Evolutionary conservation across 2,888 invertebrate species (phyloP).

Genomic region (Diogma glabrata): DNA sequence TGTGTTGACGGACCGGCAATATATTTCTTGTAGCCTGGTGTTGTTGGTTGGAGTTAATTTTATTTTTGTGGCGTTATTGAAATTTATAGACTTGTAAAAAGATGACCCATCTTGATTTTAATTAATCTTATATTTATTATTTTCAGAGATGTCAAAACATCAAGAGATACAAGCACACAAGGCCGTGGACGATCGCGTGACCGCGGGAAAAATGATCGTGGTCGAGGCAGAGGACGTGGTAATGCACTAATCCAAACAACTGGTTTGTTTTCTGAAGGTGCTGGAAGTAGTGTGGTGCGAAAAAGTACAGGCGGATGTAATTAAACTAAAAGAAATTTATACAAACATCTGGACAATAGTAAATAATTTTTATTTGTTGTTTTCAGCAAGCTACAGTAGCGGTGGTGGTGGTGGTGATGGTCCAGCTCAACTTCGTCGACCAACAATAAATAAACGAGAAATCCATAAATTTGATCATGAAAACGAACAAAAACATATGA

Average conservation of each 20-base stretch:
- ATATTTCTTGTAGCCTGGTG: too few species aligned
- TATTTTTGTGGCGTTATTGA: too few species aligned
- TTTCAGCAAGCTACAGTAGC: neutral
- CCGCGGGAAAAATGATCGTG: constrained; percentile 21
- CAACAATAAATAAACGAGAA: constrained; percentile 25
- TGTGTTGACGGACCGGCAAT: too few species aligned
- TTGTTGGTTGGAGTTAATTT: too few species aligned
- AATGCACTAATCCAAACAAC: constrained; percentile 31
- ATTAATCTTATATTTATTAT: neutral
- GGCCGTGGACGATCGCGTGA: constrained; percentile 24
- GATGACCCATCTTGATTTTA: neutral
- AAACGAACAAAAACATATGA: constrained; percentile 25
- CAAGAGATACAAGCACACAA: constrained; percentile 29
- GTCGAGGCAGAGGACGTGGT: constrained; percentile 20
- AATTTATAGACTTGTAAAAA: too few species aligned
- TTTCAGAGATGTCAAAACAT: constrained; percentile 33
- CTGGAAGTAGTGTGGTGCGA: constrained; percentile 12
- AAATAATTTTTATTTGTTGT: neutral
- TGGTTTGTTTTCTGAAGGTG: constrained; percentile 35
- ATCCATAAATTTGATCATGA: constrained; percentile 27
- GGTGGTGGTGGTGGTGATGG: constrained; percentile 23
- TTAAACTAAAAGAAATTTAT: constrained; percentile 22
- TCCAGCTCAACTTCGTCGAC: constrained; percentile 22
- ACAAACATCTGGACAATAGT: neutral
- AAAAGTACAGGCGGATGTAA: neutral